A percentile compares a stretch with the other conserved stretches of the same genome.
These are phyloP conservation scores for Eunapius fragilis DNA, from an alignment of 37 sponge, comb jelly and placozoan genomes.

Conservation along the genomic window DNA sequence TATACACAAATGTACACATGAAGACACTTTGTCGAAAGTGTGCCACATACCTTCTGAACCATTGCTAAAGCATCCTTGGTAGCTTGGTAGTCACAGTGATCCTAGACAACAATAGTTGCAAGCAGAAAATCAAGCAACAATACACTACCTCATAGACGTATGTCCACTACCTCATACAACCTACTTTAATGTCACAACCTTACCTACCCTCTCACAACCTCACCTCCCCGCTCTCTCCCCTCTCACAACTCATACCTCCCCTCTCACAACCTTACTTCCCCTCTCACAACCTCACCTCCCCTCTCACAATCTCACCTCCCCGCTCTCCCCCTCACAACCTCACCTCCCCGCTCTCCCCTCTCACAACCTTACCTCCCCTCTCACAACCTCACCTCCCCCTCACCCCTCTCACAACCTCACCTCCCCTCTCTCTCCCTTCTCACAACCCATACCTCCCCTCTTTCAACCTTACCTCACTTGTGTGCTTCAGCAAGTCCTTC, in stretches of 20 bases:
- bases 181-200: not conserved
- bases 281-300: not conserved
- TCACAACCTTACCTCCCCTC: not conserved
- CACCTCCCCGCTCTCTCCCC: not conserved
- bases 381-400: not conserved
- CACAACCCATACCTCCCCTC: not conserved
- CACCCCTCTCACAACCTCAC: not conserved
- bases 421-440: not conserved
- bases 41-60: conserved; percentile 62
- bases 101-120: conserved; percentile 23
- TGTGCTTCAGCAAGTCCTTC: conserved; percentile 79
- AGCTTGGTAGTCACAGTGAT: conserved; percentile 50
- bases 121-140: no score
- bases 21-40: not conserved
- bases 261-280: not conserved
- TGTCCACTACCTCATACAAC: not conserved
- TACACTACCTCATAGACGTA: no score
- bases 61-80: conserved; percentile 65
- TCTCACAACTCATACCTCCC: not conserved
- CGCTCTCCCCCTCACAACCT: not conserved
- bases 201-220: not conserved
- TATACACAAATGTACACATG: not conserved
- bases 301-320: not conserved
- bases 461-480: conserved; percentile 36
- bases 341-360: not conserved